Evolutionary conservation across 2,797 vertebrate genomes (phyloP).

Genomic region (Falco naumanni): DNA sequence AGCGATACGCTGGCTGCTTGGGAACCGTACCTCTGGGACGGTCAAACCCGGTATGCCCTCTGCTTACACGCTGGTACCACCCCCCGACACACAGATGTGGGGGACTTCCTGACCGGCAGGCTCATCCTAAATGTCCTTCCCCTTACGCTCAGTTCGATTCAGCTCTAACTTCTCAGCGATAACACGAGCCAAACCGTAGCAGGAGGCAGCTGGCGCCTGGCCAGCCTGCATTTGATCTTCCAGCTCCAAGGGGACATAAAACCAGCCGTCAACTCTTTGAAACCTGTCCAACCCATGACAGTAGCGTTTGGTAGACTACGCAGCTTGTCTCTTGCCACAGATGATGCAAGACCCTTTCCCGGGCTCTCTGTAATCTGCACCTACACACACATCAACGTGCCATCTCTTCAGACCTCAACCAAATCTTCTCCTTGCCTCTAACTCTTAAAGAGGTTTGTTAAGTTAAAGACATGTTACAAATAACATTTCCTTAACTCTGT

Average conservation of each 20-base stretch:
- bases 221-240: not conserved
- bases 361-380: not conserved
- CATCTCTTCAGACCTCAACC: not conserved
- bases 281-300: not conserved
- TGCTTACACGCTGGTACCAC: too few species aligned
- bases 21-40: fast-evolving
- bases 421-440: not conserved
- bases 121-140: not conserved
- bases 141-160: not conserved
- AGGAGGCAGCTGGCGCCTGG: not conserved
- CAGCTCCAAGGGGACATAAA: not conserved
- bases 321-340: not conserved
- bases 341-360: not conserved
- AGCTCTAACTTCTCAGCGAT: not conserved
- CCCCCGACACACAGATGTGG: fast-evolving
- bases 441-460: not conserved
- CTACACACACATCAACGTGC: not conserved
- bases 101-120: not conserved
- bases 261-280: not conserved
- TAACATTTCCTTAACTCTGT: not conserved
- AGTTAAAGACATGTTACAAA: not conserved
- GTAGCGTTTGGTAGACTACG: not conserved
- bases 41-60: fast-evolving
- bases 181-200: not conserved
- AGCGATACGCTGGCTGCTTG: fast-evolving